These are phyloP conservation scores for Omphaloscelis lunosa DNA, from an alignment of 2,888 invertebrate genomes.

Conservation along the genomic window DNA sequence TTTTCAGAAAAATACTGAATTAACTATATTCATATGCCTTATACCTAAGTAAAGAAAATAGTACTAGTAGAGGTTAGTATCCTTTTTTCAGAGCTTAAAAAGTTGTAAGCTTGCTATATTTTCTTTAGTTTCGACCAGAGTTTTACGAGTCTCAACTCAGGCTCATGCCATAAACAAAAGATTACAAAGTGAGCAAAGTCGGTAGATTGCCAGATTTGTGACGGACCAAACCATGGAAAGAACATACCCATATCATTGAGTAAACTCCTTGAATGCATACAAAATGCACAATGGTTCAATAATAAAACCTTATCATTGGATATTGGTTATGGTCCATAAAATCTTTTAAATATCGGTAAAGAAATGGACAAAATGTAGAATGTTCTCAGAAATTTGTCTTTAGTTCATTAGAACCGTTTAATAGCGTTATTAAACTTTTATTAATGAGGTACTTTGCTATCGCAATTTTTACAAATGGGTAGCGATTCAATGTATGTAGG, in stretches of 20 bases:
- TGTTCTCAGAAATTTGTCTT: not conserved
- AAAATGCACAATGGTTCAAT: slow-evolving; percentile 9
- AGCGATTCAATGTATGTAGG: no score
- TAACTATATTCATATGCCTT: no score
- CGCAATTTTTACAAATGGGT: not conserved
- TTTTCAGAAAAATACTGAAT: no score
- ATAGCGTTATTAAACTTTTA: no score
- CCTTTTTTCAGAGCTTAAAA: no score
- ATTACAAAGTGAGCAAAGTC: not conserved
- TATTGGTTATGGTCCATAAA: slow-evolving; percentile 1
- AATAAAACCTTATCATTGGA: slow-evolving; percentile 8
- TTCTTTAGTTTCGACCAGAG: not conserved
- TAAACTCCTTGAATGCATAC: not conserved
- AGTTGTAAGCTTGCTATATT: not conserved
- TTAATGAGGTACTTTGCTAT: not conserved
- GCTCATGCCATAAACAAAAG: not conserved
- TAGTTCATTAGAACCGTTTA: not conserved
- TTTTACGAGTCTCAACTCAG: no score
- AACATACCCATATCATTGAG: not conserved
- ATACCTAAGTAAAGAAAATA: not conserved
- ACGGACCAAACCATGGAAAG: not conserved
- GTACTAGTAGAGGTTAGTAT: not conserved
- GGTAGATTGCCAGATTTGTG: not conserved
- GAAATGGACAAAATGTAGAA: not conserved
- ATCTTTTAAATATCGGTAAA: not conserved